These are phyloP conservation scores for Antedon bifida DNA, from an alignment of 35 echinoderm and acorn worm genomes.

Conservation along the genomic window DNA sequence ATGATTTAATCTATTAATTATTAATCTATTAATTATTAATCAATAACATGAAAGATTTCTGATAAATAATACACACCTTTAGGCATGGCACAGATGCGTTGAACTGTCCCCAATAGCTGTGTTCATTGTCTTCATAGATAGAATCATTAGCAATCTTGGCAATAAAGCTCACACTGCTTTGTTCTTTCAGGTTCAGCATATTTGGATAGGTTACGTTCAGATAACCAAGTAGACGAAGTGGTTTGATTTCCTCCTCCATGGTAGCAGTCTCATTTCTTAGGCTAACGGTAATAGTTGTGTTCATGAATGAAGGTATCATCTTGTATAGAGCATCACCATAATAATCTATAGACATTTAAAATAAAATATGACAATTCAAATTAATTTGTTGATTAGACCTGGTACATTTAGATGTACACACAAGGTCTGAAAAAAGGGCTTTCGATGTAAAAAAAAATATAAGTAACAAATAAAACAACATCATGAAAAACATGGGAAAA, in stretches of 20 bases:
- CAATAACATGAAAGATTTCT: too few relatives aligned
- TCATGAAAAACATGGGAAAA: too few relatives aligned
- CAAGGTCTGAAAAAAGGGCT: too few relatives aligned
- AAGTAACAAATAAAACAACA: too few relatives aligned
- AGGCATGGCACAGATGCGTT: conserved; percentile 37
- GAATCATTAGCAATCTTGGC: conserved; percentile 18
- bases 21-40: too few relatives aligned
- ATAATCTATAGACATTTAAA: conserved; percentile 7
- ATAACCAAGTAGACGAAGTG: conserved; percentile 1
- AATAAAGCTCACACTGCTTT: conserved; percentile 6
- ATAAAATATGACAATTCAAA: too few relatives aligned
- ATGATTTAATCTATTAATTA: background rate
- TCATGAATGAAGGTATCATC: conserved; percentile 11
- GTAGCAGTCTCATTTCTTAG: conserved; percentile 27
- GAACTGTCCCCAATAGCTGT: conserved; percentile 37
- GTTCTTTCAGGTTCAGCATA: background rate
- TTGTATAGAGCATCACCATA: conserved; percentile 22
- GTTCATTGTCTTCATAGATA: conserved; percentile 5
- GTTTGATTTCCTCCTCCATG: background rate
- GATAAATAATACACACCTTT: conserved; percentile 4
- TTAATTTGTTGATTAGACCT: too few relatives aligned
- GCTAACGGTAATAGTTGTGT: conserved; percentile 13
- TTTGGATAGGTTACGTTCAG: conserved; percentile 12
- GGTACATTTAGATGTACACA: too few relatives aligned
- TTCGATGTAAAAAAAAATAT: too few relatives aligned